Evolutionary conservation across 2,888 invertebrate genomes (phyloP).

Genomic region (Dynastes grantii): DNA sequence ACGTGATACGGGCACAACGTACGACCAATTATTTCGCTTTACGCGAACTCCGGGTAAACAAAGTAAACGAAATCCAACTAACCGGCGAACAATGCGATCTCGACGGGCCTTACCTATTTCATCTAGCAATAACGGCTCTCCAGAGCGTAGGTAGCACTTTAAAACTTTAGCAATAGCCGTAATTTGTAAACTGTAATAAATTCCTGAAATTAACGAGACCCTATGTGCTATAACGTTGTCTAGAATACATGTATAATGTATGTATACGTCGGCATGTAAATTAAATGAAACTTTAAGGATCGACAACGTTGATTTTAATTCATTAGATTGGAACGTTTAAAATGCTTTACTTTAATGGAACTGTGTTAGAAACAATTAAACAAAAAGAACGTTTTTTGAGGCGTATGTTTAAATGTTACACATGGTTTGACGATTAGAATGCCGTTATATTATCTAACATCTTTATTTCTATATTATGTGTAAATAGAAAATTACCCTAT

Average conservation of each 20-base stretch:
- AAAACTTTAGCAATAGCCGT: constrained; percentile 9
- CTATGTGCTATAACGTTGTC: background rate
- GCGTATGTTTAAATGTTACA: too few species aligned
- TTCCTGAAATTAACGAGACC: background rate
- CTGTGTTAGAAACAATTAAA: background rate
- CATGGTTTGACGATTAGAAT: too few species aligned
- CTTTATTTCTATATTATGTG: too few species aligned
- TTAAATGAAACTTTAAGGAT: background rate
- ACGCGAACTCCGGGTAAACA: background rate
- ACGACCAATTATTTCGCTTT: constrained; percentile 3
- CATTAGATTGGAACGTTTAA: background rate
- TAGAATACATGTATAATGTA: background rate
- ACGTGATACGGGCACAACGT: background rate
- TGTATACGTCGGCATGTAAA: background rate
- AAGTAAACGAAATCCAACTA: constrained; percentile 9
- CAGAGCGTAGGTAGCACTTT: background rate
- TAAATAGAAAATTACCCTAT: too few species aligned
- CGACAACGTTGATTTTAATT: background rate
- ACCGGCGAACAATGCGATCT: background rate
- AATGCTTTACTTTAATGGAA: background rate
- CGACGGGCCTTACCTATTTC: background rate
- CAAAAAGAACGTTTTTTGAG: too few species aligned
- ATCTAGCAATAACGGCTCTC: background rate
- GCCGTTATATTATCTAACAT: too few species aligned
- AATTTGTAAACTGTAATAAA: constrained; percentile 10